Evolutionary conservation across 2,888 invertebrate genomes (phyloP), one percentile per base, ranked within the genome.

Genomic region (Sicus ferrugineus): DNA sequence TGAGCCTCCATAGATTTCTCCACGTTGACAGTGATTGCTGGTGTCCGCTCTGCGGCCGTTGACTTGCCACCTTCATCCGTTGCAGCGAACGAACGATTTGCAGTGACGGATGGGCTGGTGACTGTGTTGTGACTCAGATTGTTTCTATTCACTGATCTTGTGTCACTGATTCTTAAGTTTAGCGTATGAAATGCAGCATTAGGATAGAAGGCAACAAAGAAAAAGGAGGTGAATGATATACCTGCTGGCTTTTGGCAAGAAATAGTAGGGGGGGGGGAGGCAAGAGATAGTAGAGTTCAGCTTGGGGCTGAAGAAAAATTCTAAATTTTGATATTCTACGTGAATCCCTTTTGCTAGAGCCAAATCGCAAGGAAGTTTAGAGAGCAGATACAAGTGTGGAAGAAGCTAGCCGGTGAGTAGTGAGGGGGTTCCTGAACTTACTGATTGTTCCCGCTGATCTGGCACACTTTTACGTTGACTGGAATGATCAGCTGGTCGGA

Each of bases 21-120:
- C 56, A 46, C 23, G 16, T 50, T 67, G 34, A 38, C 46, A 21
- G 59, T 59, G 42, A 52, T 59, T 30, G 50, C 42, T 14, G 34
- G 48, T n/a, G 46, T 19, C 21, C 26, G 34, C 21, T 16, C 54
- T 30, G 62, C n/a, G 9, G 31, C 42, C n/a, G 52, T n/a, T 21
- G 68, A n/a, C 23, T 72, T 92, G 83, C 93, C 93, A 75, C 95
- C 94, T 73, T 93, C 93, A 84, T 95, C 94, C 73, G 90, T 90
- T 94, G 95, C 95, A 38, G 93, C 93, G 28, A 95, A 93, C 52
- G 95, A 87, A 73, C 94, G 89, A 78, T 77, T 79, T 69, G 76
- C 76, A 78, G 78, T 79, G 69, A 14, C 21, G 14, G 52, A 50
- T 26, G 50, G 31, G 19, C 21, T 9, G 28, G 46, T 19, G 21